phyloP scores from a whole-genome alignment of 2,113 vertebrate genomes.

The Perca schrenkii region DNA sequence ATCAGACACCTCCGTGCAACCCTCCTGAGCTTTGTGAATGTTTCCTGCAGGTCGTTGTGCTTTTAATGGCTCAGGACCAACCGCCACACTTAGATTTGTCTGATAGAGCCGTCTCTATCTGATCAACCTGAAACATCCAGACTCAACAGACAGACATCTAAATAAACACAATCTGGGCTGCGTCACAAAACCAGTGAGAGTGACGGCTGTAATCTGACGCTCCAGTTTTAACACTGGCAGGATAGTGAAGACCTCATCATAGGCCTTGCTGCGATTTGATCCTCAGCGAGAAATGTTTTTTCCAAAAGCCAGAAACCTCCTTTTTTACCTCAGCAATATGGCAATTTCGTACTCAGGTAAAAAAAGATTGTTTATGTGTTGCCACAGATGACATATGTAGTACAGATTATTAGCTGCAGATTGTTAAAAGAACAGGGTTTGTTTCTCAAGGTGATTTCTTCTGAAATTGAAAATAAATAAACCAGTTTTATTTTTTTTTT shows the following conservation, averaged over 20 bases:
- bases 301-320: slow-evolving; percentile 33
- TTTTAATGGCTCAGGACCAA: slow-evolving; percentile 52
- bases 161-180: slow-evolving; percentile 57
- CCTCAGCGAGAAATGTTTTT: slow-evolving; percentile 55
- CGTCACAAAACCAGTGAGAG: slow-evolving; percentile 66
- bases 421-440: slow-evolving; percentile 13
- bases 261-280: slow-evolving; percentile 56
- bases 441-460: neutral
- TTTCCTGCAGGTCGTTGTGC: slow-evolving; percentile 38
- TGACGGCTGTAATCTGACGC: slow-evolving; percentile 61
- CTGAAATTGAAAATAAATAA: slow-evolving; percentile 12
- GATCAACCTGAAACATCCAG: slow-evolving; percentile 64
- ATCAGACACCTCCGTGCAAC: neutral
- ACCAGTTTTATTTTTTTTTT: neutral
- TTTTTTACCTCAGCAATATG: slow-evolving; percentile 1
- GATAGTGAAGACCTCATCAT: slow-evolving; percentile 73
- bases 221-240: slow-evolving; percentile 54
- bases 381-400: neutral
- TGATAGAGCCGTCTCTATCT: slow-evolving; percentile 63
- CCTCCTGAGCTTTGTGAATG: slow-evolving; percentile 29
- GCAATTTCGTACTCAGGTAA: slow-evolving; percentile 10
- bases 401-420: slow-evolving; percentile 10
- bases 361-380: slow-evolving; percentile 5
- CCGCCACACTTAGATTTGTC: slow-evolving; percentile 59
- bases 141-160: slow-evolving; percentile 62